phyloP scores from a whole-genome alignment of 1,140 invertebrate genomes.

The Pentalonia nigronervosa region DNA sequence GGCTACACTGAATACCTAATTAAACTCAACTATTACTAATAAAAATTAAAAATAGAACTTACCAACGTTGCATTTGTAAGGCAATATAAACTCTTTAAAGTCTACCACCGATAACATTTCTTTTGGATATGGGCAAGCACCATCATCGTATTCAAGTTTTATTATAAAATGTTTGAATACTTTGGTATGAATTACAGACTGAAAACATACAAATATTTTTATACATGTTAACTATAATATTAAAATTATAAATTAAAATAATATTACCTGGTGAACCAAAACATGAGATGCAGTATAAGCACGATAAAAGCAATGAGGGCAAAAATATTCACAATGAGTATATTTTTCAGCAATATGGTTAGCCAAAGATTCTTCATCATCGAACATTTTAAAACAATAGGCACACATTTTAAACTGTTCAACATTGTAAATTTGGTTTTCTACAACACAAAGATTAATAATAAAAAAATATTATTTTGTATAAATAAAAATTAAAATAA shows the following conservation, averaged over 20 bases:
- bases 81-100: constrained; percentile 43
- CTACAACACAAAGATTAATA: constrained; percentile 2
- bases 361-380: constrained; percentile 28
- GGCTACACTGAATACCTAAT: not conserved
- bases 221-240: not conserved
- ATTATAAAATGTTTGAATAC: not conserved
- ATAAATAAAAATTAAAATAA: not conserved
- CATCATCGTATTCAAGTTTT: not conserved
- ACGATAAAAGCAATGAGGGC: constrained; percentile 44
- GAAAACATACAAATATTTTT: not conserved
- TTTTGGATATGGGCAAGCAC: not conserved
- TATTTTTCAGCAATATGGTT: constrained; percentile 31
- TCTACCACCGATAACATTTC: constrained; percentile 22
- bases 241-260: not conserved
- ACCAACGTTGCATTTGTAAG: constrained; percentile 22
- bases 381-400: constrained; percentile 40
- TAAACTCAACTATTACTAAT: not conserved
- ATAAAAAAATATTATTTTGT: not conserved
- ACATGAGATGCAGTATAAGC: constrained; percentile 38
- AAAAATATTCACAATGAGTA: constrained; percentile 38
- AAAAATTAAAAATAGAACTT: constrained; percentile 10
- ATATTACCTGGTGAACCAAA: constrained; percentile 27
- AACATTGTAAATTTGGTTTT: not conserved
- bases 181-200: not conserved
- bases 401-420: constrained; percentile 48